Base-by-base conservation (phyloP, 2,113 vertebrate species). In the Halichoerus grypus region DNA sequence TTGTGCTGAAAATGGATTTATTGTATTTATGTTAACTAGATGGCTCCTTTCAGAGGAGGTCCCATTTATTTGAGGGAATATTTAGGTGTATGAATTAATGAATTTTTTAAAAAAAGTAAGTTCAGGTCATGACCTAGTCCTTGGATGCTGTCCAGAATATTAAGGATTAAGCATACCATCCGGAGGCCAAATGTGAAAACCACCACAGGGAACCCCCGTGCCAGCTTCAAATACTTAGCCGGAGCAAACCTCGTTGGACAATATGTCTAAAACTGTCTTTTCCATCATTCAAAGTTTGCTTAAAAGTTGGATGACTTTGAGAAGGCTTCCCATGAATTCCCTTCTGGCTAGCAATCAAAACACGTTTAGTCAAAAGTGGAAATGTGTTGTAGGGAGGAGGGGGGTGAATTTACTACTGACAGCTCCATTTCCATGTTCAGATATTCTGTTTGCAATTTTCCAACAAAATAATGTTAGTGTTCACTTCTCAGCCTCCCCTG, bases 271-370 rank as follows among this genome's bases (percentile, higher is more conserved):
- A 99, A 98, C 98, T 95, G 96, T 97, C 91, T 98, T 98, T 98
- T 98, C 98, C 97, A 98, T 98, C 98, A 98, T 92, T 98, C 98
- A 98, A 98, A 99, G 97, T 99, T 98, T 98, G 96, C 98, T 98
- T 98, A 97, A 98, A 98, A 99, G 97, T 98, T 98, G 98, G 96
- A 98, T 95, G 97, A 98, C 98, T 99, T 99, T 98, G 97, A 95
- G 96, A 99, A 98, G 97, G 94, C 97, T 98, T 98, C 97, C 97
- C 98, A 95, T 98, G 84, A 98, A 98, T 99, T 98, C 94, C 97
- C 98, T 97, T 98, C 98, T 99, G 98, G 98, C 98, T 98, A 98
- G 96, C 96, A 98, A 99, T 99, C 98, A 99, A 99, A 99, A 98
- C 98, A 99, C 98, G 97, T 98, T 98, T 98, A 98, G 97, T 97